These are phyloP conservation scores for Arnoldichthys spilopterus DNA, from an alignment of 2,797 vertebrate species.

Conservation along the genomic window DNA sequence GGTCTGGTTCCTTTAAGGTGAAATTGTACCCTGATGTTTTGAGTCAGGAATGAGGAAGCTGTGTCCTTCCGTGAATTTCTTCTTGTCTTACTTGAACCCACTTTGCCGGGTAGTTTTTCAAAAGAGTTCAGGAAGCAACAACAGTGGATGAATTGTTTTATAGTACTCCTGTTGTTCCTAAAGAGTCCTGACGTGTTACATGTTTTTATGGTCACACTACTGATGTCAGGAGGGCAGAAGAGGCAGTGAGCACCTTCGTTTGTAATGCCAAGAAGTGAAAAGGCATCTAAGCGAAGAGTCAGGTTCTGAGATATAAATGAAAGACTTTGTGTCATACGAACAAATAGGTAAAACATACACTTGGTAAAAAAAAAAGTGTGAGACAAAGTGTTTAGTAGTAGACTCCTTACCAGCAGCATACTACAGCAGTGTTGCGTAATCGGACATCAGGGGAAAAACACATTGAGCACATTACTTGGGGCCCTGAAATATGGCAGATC, in stretches of 20 bases:
- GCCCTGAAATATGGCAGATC: conserved; percentile 1
- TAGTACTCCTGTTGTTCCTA: conserved; percentile 4
- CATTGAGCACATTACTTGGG: conserved; percentile 1
- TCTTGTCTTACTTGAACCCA: conserved; percentile 4
- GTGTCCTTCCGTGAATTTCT: neutral
- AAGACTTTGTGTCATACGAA: neutral
- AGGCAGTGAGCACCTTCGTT: neutral
- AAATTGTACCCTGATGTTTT: neutral
- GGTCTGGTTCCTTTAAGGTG: neutral
- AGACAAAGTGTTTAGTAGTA: neutral
- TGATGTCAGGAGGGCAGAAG: conserved; percentile 9
- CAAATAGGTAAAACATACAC: neutral
- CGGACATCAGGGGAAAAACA: conserved; percentile 7
- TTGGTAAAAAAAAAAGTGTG: too few species aligned
- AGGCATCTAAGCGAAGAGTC: too few species aligned
- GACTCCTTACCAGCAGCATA: conserved; percentile 7
- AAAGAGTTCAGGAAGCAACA: conserved; percentile 19
- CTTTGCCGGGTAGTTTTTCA: conserved; percentile 18
- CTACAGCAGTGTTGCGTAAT: conserved; percentile 9
- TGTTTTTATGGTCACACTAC: conserved; percentile 6
- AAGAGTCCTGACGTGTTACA: neutral
- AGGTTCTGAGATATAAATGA: neutral
- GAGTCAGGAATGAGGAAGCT: neutral
- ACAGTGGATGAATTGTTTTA: conserved; percentile 37
- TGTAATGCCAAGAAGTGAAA: neutral